Evolutionary conservation across 2,113 vertebrate species (phyloP).

Genomic region (Neofelis nebulosa): DNA sequence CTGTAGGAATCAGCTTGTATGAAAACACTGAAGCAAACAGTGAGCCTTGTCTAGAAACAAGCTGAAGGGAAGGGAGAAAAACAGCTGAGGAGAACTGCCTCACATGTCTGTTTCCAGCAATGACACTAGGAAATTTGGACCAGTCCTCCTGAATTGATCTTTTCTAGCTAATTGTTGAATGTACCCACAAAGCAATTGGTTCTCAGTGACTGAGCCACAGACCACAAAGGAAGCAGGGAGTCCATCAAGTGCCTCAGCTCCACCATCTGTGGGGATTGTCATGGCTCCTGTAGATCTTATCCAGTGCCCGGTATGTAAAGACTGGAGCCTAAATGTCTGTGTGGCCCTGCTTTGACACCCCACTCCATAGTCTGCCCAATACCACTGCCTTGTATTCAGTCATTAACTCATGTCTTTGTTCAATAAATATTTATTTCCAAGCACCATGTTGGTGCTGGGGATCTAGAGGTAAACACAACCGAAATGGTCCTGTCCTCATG

Average conservation of each 20-base stretch:
- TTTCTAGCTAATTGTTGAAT: not conserved
- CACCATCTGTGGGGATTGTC: no score
- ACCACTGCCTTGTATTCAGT: not conserved
- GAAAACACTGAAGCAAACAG: not conserved
- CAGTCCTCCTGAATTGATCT: not conserved
- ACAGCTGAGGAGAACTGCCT: not conserved
- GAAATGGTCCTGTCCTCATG: not conserved
- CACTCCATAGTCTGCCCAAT: not conserved
- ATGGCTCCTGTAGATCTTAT: not conserved
- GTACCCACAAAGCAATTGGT: not conserved
- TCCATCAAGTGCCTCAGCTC: not conserved
- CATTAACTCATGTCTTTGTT: not conserved
- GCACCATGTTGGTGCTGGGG: not conserved
- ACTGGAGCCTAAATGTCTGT: not conserved
- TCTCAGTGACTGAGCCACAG: not conserved
- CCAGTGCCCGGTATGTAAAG: not conserved
- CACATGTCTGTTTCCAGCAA: not conserved
- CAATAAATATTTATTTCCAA: not conserved
- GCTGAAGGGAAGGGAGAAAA: not conserved
- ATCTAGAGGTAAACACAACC: not conserved
- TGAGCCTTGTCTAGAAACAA: not conserved
- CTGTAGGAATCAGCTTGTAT: not conserved
- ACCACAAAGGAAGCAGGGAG: not conserved
- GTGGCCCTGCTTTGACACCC: not conserved
- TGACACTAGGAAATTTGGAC: not conserved